These are phyloP conservation scores for Xestia ashworthii DNA, from an alignment of 2,888 invertebrate genomes.

Conservation along the genomic window DNA sequence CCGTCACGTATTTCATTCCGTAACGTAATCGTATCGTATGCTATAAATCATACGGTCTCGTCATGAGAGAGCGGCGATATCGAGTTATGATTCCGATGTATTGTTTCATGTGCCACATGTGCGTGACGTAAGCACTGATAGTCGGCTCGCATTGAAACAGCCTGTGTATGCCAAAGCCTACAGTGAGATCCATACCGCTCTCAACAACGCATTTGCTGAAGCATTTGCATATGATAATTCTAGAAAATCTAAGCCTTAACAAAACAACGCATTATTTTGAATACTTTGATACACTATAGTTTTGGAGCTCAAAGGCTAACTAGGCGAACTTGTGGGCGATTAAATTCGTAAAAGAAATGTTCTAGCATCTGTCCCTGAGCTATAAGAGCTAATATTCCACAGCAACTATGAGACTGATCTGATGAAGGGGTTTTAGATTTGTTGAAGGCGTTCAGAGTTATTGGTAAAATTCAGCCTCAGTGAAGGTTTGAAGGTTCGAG, in stretches of 20 bases:
- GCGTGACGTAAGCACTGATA: slow-evolving; percentile 38
- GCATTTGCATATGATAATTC: neutral
- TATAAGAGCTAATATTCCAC: neutral
- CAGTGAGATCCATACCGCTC: neutral
- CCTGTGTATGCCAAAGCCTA: slow-evolving; percentile 8
- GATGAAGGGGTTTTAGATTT: neutral
- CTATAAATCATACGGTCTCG: slow-evolving; percentile 9
- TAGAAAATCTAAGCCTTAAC: neutral
- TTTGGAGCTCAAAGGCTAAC: neutral
- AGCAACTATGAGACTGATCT: neutral
- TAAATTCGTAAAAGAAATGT: neutral
- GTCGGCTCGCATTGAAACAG: slow-evolving; percentile 32
- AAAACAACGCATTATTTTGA: neutral
- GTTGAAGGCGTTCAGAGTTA: neutral
- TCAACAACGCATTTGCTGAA: slow-evolving; percentile 4
- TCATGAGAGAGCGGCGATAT: slow-evolving; percentile 34
- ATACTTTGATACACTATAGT: neutral
- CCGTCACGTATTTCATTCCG: neutral
- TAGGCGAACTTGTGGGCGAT: neutral
- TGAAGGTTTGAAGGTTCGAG: neutral
- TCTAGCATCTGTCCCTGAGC: neutral
- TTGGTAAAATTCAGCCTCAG: neutral
- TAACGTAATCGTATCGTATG: slow-evolving; percentile 10
- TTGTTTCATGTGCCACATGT: slow-evolving; percentile 36
- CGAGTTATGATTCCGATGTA: slow-evolving; percentile 45